Conservation (phyloP, 2,888 invertebrate genomes). For the Lasioglossum morio region DNA sequence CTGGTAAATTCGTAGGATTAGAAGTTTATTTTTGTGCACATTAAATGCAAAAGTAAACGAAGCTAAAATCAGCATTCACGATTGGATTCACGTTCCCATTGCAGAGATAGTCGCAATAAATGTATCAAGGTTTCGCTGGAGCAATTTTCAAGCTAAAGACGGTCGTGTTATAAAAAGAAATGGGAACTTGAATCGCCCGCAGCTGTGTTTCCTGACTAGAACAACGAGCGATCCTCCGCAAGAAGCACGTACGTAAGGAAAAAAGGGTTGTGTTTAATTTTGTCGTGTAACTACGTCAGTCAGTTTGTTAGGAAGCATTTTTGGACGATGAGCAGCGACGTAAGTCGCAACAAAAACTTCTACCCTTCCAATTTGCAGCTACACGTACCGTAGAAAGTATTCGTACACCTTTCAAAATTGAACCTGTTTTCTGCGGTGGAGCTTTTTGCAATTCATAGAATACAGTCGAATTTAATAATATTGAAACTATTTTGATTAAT, state of each 20-base stretch:
- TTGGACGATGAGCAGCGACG: not conserved
- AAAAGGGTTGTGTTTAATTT: conserved; percentile 51
- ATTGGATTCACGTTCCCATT: not conserved
- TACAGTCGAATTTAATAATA: too few species aligned
- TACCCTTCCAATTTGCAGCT: not conserved
- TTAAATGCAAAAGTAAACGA: not conserved
- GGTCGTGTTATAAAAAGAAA: conserved; percentile 46
- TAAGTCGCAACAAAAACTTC: not conserved
- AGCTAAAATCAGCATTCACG: not conserved
- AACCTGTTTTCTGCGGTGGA: too few species aligned
- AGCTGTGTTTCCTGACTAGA: conserved; percentile 38
- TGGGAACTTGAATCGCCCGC: conserved; percentile 44
- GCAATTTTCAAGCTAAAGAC: conserved; percentile 16
- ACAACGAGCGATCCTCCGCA: conserved; percentile 39
- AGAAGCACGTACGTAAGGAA: conserved; percentile 29
- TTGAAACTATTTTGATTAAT: too few species aligned
- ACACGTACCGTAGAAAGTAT: too few species aligned
- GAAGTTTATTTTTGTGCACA: too few species aligned
- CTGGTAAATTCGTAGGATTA: not conserved
- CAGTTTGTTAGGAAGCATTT: not conserved
- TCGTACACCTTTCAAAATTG: too few species aligned
- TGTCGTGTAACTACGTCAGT: conserved; percentile 44
- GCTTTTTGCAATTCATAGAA: too few species aligned
- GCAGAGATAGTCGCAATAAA: conserved; percentile 11
- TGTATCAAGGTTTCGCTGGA: not conserved